Conservation (phyloP, 2,797 vertebrate species). For the Eulemur coronatus region DNA sequence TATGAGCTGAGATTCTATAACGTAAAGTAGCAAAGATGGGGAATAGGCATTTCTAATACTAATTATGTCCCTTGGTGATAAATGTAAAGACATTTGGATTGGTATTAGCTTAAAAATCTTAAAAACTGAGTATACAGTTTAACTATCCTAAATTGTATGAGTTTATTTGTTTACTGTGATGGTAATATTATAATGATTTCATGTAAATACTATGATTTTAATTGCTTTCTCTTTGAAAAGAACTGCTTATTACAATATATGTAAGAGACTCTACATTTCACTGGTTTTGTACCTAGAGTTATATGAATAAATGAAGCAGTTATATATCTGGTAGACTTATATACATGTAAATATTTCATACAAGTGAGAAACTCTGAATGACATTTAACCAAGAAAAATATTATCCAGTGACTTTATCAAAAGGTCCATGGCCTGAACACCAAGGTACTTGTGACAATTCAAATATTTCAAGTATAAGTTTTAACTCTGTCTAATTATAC, state of each 20-base stretch:
- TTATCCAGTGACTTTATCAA: not conserved
- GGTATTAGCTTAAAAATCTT: not conserved
- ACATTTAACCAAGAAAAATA: not conserved
- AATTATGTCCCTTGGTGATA: conserved; percentile 45
- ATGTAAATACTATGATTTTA: not conserved
- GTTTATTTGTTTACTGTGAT: not conserved
- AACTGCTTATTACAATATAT: not conserved
- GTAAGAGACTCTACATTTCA: not conserved
- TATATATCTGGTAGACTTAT: not conserved
- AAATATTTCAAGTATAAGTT: not conserved
- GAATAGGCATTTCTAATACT: not conserved
- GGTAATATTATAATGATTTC: not conserved
- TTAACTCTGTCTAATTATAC: not conserved
- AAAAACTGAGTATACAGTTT: not conserved
- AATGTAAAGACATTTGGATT: not conserved
- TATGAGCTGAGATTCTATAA: conserved; percentile 15
- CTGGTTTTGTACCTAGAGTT: too few relatives aligned
- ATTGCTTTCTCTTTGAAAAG: not conserved
- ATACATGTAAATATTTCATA: not conserved
- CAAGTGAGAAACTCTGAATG: not conserved
- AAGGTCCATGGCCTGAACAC: not conserved
- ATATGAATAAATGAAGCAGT: not conserved
- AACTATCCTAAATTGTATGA: not conserved
- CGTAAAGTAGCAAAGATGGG: not conserved
- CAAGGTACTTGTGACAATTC: not conserved